Base-by-base conservation (phyloP, 2,888 invertebrate genomes). In the Orthosia incerta region DNA sequence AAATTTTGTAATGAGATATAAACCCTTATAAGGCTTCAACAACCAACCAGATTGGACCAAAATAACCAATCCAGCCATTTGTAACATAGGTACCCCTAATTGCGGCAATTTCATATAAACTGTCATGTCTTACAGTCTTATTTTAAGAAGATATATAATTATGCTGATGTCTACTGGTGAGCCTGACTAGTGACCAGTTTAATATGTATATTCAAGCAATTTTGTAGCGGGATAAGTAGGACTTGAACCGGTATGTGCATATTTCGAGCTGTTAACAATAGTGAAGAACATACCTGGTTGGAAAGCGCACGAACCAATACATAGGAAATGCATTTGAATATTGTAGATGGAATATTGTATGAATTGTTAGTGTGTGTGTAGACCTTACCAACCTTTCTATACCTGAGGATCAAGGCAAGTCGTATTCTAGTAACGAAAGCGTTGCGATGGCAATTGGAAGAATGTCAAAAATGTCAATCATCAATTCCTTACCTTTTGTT, bases 61-160 rank as follows among this genome's bases (percentile, higher is more conserved):
- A 74, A 64, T 57, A 62, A n/a, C 56, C 4, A 18, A 71, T 64
- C 46, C 46, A 1, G 26, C 45, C n/a, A 70, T 45, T 70, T 64
- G 63, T 48, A 77, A 70, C 45, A 26, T 15, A 12, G 39, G 39
- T 39, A 39, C 9, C 3, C 46, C 18, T 71, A 68, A 80, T 59
- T 15, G 57, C 12, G 57, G 79, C 64, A 56, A 79, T 82, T 82
- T 68, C 23, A 65, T 55, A 59, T 39, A 65, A 79, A 82, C 51
- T 68, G 70, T 57, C 70, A 73, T 53, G 63, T 57, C 60, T 46
- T 56, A 48, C 60, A 7, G 20, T 45, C 51, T 70, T 63, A 65
- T 73, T 82, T 72, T 70, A 68, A 78, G 65, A 71, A 66, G 55
- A 65, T 71, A 67, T 82, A 73, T 82, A 73, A 80, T 82, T 60